Conservation (phyloP, 2,113 vertebrate genomes). For the Takifugu bimaculatus region DNA sequence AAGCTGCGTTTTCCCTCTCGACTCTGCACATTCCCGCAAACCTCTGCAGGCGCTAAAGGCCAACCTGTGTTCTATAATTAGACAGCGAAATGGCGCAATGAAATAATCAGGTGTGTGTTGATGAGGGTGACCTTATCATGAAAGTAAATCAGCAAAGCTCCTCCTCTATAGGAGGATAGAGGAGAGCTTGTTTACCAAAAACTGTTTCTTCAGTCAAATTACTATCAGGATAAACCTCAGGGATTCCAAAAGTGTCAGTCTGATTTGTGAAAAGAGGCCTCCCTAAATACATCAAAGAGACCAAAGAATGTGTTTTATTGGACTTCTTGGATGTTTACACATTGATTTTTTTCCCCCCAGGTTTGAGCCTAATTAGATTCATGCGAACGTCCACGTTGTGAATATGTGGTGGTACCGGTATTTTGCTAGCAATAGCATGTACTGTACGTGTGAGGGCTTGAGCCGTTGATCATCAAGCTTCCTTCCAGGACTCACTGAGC, state of each 20-base stretch:
- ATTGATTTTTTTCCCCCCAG: not conserved
- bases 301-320: too few species aligned
- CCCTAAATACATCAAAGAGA: too few species aligned
- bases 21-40: slow-evolving; percentile 20
- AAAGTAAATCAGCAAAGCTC: slow-evolving; percentile 15
- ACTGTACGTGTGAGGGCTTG: too few species aligned
- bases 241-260: too few species aligned
- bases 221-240: too few species aligned
- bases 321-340: not conserved
- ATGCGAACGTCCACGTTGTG: too few species aligned
- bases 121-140: slow-evolving; percentile 18
- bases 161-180: too few species aligned
- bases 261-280: not conserved
- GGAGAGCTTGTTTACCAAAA: too few species aligned
- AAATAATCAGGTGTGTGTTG: slow-evolving; percentile 35
- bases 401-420: too few species aligned
- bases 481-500: slow-evolving; percentile 11
- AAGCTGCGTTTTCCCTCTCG: slow-evolving; percentile 3
- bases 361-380: too few species aligned
- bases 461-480: not conserved
- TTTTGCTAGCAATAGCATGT: too few species aligned
- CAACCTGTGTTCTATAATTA: slow-evolving; percentile 40
- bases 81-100: slow-evolving; percentile 22
- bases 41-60: slow-evolving; percentile 26
- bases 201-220: too few species aligned